Base-by-base conservation (phyloP, 1,140 invertebrate genomes). In the Leguminivora glycinivorella region DNA sequence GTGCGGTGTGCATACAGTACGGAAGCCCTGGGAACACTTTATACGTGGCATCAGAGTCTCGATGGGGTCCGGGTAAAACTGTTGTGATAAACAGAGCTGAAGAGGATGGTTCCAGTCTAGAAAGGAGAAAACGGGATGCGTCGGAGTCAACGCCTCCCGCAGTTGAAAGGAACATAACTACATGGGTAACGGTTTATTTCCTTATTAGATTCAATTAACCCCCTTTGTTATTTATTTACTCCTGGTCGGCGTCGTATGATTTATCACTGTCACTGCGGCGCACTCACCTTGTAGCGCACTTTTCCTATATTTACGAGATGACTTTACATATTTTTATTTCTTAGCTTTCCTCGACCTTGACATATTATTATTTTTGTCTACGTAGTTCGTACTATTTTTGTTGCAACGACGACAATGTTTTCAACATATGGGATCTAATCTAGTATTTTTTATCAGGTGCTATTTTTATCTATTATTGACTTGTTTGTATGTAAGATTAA, bases 171-270 rank as follows among this genome's bases (percentile, higher is more conserved):
- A 90, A 90, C 74, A 87, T 89, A 70, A 89, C 82, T 85, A 87
- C 85, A 81, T 90, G 88, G 89, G 90, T 92, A 90, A 91, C 72
- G 40, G 79, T 75, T 60, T 31, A 82, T 85, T 84, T 92, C 81
- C 83, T 84, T 81, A 85, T 87, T 89, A 83, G 76, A 75, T 79
- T 75, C 69, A 74, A 80, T 81, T 71, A 71, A 73, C 79, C 76
- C 80, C 80, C 79, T 88, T 85, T 83, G 78, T 83, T 84, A 63
- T 63, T 63, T 70, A 34, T 67, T 75, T 70, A 26, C 17, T 47
- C 43, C 67, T 19, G 47, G 56, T 47, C 22, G 40, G 29, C 60
- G 72, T 75, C 72, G 74, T 69, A 63, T 47, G 74, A 74, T 75
- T 77, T 70, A 76, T 78, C 69, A 71, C 67, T 72, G 58, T 70